phyloP scores from a whole-genome alignment of 2,888 invertebrate species.

The Leptopterna dolabrata region DNA sequence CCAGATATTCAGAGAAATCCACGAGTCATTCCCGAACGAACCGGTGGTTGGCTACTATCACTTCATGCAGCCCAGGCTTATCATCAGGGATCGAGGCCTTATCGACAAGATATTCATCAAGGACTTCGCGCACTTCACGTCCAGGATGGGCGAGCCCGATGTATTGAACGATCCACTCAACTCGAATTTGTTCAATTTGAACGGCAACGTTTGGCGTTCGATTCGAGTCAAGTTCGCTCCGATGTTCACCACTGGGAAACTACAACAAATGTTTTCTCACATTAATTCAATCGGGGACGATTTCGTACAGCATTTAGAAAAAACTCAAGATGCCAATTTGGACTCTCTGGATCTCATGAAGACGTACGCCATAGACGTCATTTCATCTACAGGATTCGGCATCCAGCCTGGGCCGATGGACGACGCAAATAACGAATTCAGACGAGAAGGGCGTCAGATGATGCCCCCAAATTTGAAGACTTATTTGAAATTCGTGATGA shows the following conservation, averaged over 20 bases:
- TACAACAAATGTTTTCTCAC: neutral
- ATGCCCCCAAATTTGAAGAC: neutral
- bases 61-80: conserved; percentile 17
- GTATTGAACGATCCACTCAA: conserved; percentile 27
- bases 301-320: neutral
- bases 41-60: conserved; percentile 45
- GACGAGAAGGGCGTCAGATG: neutral
- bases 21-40: conserved; percentile 39
- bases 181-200: conserved; percentile 37
- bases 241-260: conserved; percentile 39
- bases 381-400: conserved; percentile 15
- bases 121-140: conserved; percentile 47
- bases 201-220: conserved; percentile 40
- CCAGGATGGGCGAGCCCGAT: conserved; percentile 19
- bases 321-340: neutral
- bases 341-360: neutral
- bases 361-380: neutral
- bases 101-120: conserved; percentile 44
- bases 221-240: conserved; percentile 36
- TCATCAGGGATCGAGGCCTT: conserved; percentile 13
- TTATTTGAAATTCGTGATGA: neutral
- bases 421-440: conserved; percentile 1
- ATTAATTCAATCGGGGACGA: neutral
- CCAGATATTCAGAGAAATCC: neutral
- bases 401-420: conserved; percentile 28